Conservation (phyloP, 2,113 vertebrate genomes). For the Cyanoramphus novaezelandiae region DNA sequence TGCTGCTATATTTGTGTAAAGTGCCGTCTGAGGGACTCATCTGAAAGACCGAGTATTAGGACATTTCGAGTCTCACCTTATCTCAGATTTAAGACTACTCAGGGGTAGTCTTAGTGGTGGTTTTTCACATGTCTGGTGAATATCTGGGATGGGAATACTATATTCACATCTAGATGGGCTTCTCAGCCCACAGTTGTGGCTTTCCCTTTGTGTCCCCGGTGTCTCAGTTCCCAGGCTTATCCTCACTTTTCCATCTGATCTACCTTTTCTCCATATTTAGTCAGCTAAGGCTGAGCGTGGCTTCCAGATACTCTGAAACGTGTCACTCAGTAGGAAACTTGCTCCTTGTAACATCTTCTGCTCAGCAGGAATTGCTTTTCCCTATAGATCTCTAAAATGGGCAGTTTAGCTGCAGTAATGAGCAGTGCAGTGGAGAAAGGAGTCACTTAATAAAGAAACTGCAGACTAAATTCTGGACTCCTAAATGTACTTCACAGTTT, state of each 20-base stretch:
- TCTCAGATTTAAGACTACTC: not conserved
- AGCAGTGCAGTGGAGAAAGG: not conserved
- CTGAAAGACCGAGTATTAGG: not conserved
- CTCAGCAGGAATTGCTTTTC: not conserved
- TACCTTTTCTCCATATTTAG: conserved; percentile 70
- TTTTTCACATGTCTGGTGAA: not conserved
- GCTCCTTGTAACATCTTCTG: not conserved
- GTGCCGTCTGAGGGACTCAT: accelerated
- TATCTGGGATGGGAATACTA: not conserved
- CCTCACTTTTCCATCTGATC: conserved; percentile 16
- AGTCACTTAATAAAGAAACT: not conserved
- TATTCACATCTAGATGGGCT: not conserved
- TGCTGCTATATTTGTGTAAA: not conserved
- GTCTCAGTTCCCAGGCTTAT: not conserved
- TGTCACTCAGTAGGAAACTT: not conserved
- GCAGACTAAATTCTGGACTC: not conserved
- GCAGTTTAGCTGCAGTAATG: not conserved
- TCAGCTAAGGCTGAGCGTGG: conserved; percentile 34
- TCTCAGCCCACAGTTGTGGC: not conserved
- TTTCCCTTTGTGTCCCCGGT: accelerated
- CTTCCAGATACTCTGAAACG: not conserved
- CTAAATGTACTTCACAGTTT: not conserved
- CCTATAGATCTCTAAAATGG: not conserved
- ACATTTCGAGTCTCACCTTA: not conserved
- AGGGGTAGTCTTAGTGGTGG: accelerated